Conservation (phyloP, 2,113 vertebrate species). For the Lonchura striata region DNA sequence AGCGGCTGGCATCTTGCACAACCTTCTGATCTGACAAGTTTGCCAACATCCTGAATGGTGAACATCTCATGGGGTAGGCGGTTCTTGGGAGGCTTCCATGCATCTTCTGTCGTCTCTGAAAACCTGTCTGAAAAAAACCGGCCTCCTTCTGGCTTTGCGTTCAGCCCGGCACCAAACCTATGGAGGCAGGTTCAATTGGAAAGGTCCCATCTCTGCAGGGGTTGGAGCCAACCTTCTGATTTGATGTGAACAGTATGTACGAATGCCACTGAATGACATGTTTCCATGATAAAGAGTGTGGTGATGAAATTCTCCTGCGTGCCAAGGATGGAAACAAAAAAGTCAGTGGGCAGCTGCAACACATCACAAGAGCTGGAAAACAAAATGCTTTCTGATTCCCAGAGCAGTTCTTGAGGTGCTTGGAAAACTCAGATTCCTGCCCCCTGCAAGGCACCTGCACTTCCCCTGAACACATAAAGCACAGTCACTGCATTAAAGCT, state of each 20-base stretch:
- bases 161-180: slow-evolving; percentile 35
- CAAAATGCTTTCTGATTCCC: slow-evolving; percentile 9
- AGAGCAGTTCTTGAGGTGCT: not conserved
- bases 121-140: slow-evolving; percentile 50
- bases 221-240: slow-evolving; percentile 53
- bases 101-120: slow-evolving; percentile 62
- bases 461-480: not conserved
- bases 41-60: slow-evolving; percentile 62
- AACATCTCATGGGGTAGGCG: slow-evolving; percentile 56
- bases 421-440: not conserved
- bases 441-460: not conserved
- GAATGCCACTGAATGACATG: slow-evolving; percentile 53
- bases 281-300: slow-evolving; percentile 62
- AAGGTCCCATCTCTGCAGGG: slow-evolving; percentile 54
- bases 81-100: slow-evolving; percentile 64
- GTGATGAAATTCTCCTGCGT: slow-evolving; percentile 47
- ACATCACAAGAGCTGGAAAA: slow-evolving; percentile 53
- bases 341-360: slow-evolving; percentile 57
- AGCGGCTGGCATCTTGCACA: slow-evolving; percentile 55
- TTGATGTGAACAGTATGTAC: slow-evolving; percentile 60
- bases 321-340: slow-evolving; percentile 67
- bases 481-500: not conserved
- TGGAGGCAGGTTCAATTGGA: slow-evolving; percentile 54
- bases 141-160: slow-evolving; percentile 58
- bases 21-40: slow-evolving; percentile 67